Percentiles rank a stretch among this genome's conserved stretches.
phyloP scores from a whole-genome alignment of 2,113 vertebrate species.

The Eudyptes chrysolophus region DNA sequence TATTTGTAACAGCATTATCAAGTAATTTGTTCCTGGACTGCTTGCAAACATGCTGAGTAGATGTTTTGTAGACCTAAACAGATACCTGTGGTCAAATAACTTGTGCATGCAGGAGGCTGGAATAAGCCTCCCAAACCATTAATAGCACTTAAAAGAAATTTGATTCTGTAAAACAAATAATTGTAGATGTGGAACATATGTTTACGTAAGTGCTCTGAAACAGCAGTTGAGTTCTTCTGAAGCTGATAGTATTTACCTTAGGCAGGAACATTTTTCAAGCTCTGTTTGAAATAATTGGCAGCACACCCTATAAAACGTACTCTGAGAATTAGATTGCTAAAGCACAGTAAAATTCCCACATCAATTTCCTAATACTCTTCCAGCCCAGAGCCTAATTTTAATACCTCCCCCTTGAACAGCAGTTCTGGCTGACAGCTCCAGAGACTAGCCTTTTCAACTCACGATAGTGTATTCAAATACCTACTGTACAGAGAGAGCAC shows the following conservation, averaged over 20 bases:
- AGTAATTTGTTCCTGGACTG: background rate
- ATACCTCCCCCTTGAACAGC: background rate
- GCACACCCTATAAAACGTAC: background rate
- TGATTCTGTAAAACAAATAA: background rate
- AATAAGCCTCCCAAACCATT: background rate
- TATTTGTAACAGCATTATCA: background rate
- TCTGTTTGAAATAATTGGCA: background rate
- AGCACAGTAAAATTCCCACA: background rate
- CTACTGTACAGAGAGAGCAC: background rate
- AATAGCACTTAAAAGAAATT: background rate
- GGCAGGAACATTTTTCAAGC: background rate
- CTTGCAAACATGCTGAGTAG: background rate
- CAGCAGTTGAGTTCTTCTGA: background rate
- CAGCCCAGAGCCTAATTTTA: background rate
- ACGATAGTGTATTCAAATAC: rapidly evolving
- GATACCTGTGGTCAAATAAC: background rate
- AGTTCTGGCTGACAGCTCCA: background rate
- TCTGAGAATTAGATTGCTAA: background rate
- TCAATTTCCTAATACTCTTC: background rate
- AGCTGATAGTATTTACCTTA: background rate
- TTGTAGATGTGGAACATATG: background rate
- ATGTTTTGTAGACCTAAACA: background rate
- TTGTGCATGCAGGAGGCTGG: background rate
- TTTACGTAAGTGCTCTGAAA: background rate
- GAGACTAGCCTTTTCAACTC: background rate